These are phyloP conservation scores for Eumeta japonica DNA, from an alignment of 1,140 invertebrate genomes.

Conservation along the genomic window DNA sequence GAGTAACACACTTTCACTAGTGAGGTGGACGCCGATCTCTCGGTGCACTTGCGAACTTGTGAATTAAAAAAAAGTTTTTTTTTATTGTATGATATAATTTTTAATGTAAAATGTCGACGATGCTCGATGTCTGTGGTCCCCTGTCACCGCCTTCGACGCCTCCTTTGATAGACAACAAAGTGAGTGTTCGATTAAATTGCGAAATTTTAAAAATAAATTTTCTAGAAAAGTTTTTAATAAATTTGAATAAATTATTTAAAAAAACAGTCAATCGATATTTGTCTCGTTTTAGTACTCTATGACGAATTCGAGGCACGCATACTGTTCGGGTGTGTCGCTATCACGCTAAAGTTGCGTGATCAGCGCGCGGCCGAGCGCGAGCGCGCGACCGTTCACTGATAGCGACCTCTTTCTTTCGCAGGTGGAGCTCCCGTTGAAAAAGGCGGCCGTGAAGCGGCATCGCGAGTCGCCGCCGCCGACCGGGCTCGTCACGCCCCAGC, in stretches of 20 bases:
- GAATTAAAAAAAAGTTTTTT: constrained; percentile 50
- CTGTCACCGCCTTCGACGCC: constrained; percentile 55
- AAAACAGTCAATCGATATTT: constrained; percentile 14
- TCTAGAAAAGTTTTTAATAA: constrained; percentile 8
- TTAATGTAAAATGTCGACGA: constrained; percentile 41
- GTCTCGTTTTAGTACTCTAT: constrained; percentile 35
- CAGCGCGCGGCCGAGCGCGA: constrained; percentile 28
- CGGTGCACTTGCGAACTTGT: constrained; percentile 35
- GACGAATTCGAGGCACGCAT: constrained; percentile 20
- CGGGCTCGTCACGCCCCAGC: constrained; percentile 58
- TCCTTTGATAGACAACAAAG: constrained; percentile 52
- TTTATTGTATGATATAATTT: constrained; percentile 32
- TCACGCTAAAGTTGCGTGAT: constrained; percentile 31
- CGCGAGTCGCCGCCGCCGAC: constrained; percentile 27
- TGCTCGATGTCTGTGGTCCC: constrained; percentile 50
- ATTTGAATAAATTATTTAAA: constrained; percentile 10
- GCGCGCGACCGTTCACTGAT: constrained; percentile 21
- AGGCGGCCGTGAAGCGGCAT: constrained; percentile 37
- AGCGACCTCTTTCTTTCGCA: constrained; percentile 40
- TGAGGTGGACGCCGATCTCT: constrained; percentile 20
- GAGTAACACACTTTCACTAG: constrained; percentile 30
- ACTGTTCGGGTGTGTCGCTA: constrained; percentile 17
- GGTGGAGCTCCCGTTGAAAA: constrained; percentile 48
- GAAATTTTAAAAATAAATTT: constrained; percentile 10
- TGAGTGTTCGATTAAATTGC: constrained; percentile 27